Conservation (phyloP, 2,888 invertebrate genomes). For the Drosophila limbata region DNA sequence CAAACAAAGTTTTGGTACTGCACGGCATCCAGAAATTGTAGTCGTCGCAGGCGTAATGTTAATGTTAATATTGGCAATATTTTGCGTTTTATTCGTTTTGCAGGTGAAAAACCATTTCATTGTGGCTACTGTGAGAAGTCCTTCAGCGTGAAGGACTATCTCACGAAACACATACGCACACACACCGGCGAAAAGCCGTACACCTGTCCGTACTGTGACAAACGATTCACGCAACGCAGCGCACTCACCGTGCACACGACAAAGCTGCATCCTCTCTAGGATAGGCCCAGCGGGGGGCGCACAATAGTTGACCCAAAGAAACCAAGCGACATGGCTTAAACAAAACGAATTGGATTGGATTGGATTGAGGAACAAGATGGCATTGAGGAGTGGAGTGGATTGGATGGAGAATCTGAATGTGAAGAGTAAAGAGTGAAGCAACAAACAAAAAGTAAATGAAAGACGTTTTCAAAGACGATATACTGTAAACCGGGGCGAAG, state of each 20-base stretch:
- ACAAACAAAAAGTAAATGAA: constrained; percentile 62
- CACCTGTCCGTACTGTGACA: constrained; percentile 84
- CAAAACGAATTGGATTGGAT: constrained; percentile 28
- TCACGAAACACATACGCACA: constrained; percentile 85
- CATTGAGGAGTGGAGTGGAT: constrained; percentile 5
- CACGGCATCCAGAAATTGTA: constrained; percentile 56
- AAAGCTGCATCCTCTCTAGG: constrained; percentile 84
- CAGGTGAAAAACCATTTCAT: constrained; percentile 84
- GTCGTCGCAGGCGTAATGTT: constrained; percentile 32
- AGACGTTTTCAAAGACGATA: constrained; percentile 77
- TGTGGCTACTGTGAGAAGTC: constrained; percentile 84
- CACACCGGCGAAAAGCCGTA: constrained; percentile 85
- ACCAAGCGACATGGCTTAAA: constrained; percentile 47
- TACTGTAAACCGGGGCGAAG: constrained; percentile 20
- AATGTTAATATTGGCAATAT: constrained; percentile 50
- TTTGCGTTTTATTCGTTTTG: constrained; percentile 43
- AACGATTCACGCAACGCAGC: constrained; percentile 84
- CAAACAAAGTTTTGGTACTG: constrained; percentile 75
- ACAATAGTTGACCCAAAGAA: constrained; percentile 68
- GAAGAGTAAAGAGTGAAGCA: constrained; percentile 22
- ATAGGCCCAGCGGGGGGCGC: constrained; percentile 80
- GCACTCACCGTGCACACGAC: constrained; percentile 84
- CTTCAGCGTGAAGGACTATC: constrained; percentile 85
- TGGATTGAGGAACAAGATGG: not conserved
- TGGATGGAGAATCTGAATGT: not conserved